A percentile compares a stretch with the other conserved stretches of the same genome.
These are phyloP conservation scores for Drosophila ironensis DNA, from an alignment of 1,140 invertebrate species.

Conservation along the genomic window DNA sequence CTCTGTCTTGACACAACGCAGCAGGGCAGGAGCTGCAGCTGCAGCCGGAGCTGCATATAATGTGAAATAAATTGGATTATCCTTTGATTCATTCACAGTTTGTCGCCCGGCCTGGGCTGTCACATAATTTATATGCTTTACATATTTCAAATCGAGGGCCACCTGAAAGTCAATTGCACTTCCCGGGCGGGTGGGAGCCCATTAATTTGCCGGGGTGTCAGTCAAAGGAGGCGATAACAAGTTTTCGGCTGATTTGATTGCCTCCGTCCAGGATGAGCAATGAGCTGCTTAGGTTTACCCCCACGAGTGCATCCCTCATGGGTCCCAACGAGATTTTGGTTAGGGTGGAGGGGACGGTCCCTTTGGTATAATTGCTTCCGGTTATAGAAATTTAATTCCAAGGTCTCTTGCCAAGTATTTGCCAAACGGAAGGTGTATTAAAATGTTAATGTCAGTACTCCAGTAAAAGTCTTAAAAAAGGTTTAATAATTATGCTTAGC, in stretches of 20 bases:
- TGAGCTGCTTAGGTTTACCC: slow-evolving; percentile 52
- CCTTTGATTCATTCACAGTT: slow-evolving; percentile 81
- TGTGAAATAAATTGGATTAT: slow-evolving; percentile 81
- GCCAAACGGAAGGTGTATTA: not conserved
- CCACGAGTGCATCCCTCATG: not conserved
- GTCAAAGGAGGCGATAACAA: slow-evolving; percentile 79
- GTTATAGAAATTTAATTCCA: not conserved
- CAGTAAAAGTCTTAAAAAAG: too few relatives aligned
- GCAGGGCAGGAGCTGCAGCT: slow-evolving; percentile 19
- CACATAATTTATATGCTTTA: slow-evolving; percentile 79
- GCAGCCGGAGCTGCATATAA: slow-evolving; percentile 43
- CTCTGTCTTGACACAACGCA: slow-evolving; percentile 55
- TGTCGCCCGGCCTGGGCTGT: slow-evolving; percentile 62
- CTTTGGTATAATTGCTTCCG: not conserved
- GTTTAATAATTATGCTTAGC: too few relatives aligned
- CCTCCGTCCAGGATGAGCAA: slow-evolving; percentile 61
- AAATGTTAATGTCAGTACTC: not conserved
- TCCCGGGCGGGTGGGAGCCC: slow-evolving; percentile 27
- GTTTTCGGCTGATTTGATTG: slow-evolving; percentile 77
- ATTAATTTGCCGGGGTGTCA: slow-evolving; percentile 76
- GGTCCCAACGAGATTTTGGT: not conserved
- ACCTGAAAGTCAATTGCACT: slow-evolving; percentile 38
- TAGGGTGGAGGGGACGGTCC: slow-evolving; percentile 1
- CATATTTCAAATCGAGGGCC: slow-evolving; percentile 71
- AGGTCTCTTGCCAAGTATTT: not conserved